Percentiles rank a stretch among this genome's conserved stretches.
Conservation (phyloP, 2,888 invertebrate genomes). For the Ectemnius cavifrons region DNA sequence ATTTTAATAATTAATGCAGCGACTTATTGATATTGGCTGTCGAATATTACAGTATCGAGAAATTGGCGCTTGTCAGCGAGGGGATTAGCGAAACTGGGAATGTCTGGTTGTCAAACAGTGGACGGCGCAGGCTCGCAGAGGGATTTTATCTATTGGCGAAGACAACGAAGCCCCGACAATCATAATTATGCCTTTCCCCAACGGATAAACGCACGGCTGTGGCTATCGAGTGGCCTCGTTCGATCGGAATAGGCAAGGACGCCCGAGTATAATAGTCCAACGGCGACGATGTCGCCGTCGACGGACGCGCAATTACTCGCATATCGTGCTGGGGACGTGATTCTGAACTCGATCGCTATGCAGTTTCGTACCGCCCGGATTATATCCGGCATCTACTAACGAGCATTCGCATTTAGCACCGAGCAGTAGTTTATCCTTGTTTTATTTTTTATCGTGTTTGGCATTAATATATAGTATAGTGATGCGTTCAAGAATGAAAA, state of each 20-base stretch:
- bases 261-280: conserved; percentile 18
- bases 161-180: conserved; percentile 37
- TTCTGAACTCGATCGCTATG: too few species aligned
- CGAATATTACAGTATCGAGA: too few species aligned
- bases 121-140: not conserved
- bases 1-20: too few species aligned
- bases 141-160: conserved; percentile 16
- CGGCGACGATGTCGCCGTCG: conserved; percentile 4
- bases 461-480: too few species aligned
- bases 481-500: too few species aligned
- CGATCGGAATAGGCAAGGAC: conserved; percentile 30
- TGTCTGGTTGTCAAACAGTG: not conserved
- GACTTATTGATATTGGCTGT: too few species aligned
- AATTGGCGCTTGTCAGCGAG: too few species aligned
- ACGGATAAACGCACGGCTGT: not conserved
- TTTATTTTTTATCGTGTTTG: too few species aligned
- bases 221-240: conserved; percentile 33
- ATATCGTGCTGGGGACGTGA: not conserved
- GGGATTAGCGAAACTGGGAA: not conserved
- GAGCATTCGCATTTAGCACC: too few species aligned
- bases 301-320: conserved; percentile 3
- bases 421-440: too few species aligned
- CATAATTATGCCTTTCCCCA: conserved; percentile 36
- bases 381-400: conserved; percentile 8
- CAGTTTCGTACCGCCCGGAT: not conserved